Evolutionary conservation across 23 tunicate species (phyloP), one percentile per base, ranked within the genome.

Genomic region (Styela plicata): DNA sequence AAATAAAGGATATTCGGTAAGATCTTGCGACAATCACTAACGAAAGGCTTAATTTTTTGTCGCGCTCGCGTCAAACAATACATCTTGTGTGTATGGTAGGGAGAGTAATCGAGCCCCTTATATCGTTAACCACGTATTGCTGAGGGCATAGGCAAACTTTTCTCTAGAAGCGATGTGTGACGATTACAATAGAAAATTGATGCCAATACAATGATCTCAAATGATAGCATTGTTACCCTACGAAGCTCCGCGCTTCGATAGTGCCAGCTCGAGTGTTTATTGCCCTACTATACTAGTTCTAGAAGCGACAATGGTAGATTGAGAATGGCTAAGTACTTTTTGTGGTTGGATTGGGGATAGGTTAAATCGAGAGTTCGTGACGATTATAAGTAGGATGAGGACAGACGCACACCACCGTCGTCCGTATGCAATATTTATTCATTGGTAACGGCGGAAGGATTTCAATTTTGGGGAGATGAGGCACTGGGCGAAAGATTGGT

Each of bases 101-200:
- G 57, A 44, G 57, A 44, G 57, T 44, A 44, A 44, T 44, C 57
- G 57, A 44, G 13, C 57, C 57, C 57, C 57, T 13, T 44, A 44
- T 44, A 44, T 44, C 57, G 57, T 44, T 44, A 44, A 44, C 57
- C 57, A 44, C 57, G 57, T 44, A 5, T 13, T 13, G 13, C 57
- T 13, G 57, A 5, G 57, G 57, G 57, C 57, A 44, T 44, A 44
- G 57, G 57, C 13, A 44, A 44, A 44, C 57, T 44, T 44, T 67
- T 67, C 71, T 27, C 22, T 67, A 24, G 71, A 18, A 76, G 23
- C 53, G 81, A 76, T 27, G 81, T 76, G 81, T 76, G 81, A 76
- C 81, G 81, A 76, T n/a, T 76, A 76, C 81, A 76, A 76, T 76
- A 10, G 81, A 37, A 76, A 76, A 44, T 44, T 76, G 81, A 76